Base-by-base conservation (phyloP, 2,888 invertebrate species). In the Chrysolina americana region DNA sequence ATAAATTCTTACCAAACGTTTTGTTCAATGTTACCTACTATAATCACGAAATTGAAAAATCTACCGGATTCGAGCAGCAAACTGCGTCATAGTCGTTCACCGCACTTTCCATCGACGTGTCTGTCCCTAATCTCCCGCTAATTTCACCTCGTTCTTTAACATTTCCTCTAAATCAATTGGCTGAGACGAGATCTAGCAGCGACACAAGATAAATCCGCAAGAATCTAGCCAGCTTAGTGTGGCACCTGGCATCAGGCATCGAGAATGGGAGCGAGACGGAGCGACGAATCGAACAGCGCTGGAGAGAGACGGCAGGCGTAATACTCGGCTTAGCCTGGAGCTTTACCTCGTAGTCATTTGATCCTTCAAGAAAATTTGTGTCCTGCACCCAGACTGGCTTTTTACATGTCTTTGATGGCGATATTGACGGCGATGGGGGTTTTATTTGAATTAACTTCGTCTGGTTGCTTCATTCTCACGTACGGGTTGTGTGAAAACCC, bases 341-440 rank as follows among this genome's bases (percentile, higher is more conserved):
- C 85, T 87, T 87, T 87, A 85, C 85, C 84, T 85, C 82, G 84
- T 81, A 87, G 84, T 87, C 86, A 86, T 86, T 87, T 87, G 86
- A 87, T 87, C 87, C 87, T 84, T 81, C 83, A 85, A 85, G 86
- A 86, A 87, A 87, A 87, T 87, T 86, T 86, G 86, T 86, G 86
- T 75, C 77, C 78, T 81, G 80, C 78, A 80, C 81, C 78, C 78
- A 41, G 41, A 63, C 65, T 78, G 76, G 74, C 74, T 79, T 81
- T 81, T 81, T 79, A 74, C 77, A 72, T 76, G 65, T 65, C 65
- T 80, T 73, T 76, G 68, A 68, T 68, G 68, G 50, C 68, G 65
- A 68, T 73, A 74, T 70, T 41, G 68, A 66, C 66, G 19, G 41
- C 41, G 36, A 48, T 56, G 68, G 65, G 21, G 66, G 36, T 70